Base-by-base conservation (phyloP, 2,113 vertebrate genomes). In the Vidua chalybeata region DNA sequence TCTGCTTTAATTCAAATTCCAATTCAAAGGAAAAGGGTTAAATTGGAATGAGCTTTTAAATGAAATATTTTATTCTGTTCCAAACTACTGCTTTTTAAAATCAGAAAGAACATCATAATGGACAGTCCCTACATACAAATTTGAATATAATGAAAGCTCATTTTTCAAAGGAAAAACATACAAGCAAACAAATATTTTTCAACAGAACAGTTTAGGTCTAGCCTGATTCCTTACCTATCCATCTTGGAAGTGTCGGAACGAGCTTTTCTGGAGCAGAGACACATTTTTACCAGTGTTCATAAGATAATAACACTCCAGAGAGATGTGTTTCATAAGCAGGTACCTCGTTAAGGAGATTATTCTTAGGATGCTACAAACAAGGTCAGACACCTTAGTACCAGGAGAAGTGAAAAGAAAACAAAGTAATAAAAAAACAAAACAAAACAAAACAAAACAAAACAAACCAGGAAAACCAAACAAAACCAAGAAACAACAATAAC, bases 121-220 rank as follows among this genome's bases (percentile, higher is more conserved):
- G 37, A 66, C 46, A 62, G 28, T 28, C 6, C 11, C 11, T 73
- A 54, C 21, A 49, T 41, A 23, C 6, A 90, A 64, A 24, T 88
- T 51, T 64, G 20, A 61, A 64, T 72, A 37, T 45, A 72, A 64
- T 52, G 18, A 85, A 90, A 68, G 33, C 3, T 56, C 5, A 33
- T 77, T 80, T 94, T 83, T 94, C 49, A 88, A 64, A 45, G 10
- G 19, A 66, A 80, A 90, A 83, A 31, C 30, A 22, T 76, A 19
- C 2, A 76, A 67, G 6, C 16, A 69, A 87, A 28, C 7, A 67
- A 74, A 33, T 24, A 45, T 88, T 92, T 95, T 92, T 84, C 51
- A 80, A 73, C 46, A 73, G 17, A 84, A 37, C 6, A 18, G 62
- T 73, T 83, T 86, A 41, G 87, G 22, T 58, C 19, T 49, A 56